These are phyloP conservation scores for Anguilla anguilla DNA, from an alignment of 2,797 vertebrate genomes.

Conservation along the genomic window DNA sequence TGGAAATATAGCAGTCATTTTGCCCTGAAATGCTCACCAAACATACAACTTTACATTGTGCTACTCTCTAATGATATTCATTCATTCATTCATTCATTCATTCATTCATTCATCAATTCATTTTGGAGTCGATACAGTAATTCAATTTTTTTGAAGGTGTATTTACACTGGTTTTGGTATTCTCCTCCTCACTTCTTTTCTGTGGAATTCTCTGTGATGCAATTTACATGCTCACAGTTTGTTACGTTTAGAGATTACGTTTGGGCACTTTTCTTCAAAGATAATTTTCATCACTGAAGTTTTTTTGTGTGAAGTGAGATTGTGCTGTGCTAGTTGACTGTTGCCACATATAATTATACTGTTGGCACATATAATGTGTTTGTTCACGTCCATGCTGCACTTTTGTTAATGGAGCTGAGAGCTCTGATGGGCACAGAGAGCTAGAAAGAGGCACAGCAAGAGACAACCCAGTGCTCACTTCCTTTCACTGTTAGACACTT, in stretches of 20 bases:
- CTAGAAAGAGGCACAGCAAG: background rate
- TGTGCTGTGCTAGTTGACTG: background rate
- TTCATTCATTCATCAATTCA: background rate
- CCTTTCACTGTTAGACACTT: background rate
- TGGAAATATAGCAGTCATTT: background rate
- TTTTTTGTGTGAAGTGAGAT: background rate
- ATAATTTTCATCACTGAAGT: background rate
- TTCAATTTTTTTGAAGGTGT: no score
- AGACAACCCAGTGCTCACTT: background rate
- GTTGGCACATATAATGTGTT: background rate
- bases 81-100: background rate
- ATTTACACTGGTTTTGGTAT: constrained; percentile 1
- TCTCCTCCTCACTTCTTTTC: background rate
- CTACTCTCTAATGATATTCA: background rate
- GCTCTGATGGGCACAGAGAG: background rate
- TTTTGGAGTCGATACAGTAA: background rate
- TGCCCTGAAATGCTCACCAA: background rate
- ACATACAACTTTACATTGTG: background rate
- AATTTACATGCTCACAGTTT: background rate
- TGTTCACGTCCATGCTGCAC: background rate
- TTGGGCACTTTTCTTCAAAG: constrained; percentile 9
- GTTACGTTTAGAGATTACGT: background rate
- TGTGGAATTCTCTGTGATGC: background rate
- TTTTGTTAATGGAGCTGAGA: background rate
- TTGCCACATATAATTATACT: background rate